Evolutionary conservation across 2,888 invertebrate species (phyloP).

Genomic region (Chrysina gloriosa): DNA sequence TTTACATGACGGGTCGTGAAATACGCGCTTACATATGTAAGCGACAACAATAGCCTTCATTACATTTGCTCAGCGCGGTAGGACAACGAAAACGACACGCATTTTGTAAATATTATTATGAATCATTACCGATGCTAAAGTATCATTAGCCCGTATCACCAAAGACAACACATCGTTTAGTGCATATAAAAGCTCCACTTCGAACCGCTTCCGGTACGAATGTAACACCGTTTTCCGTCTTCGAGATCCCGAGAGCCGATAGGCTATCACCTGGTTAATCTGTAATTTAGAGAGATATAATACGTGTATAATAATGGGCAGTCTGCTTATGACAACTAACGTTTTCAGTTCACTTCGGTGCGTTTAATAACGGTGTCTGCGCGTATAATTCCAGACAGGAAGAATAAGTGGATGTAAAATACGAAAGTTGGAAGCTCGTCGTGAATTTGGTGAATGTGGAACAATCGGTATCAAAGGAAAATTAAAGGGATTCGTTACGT

Average conservation of each 20-base stretch:
- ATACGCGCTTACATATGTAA: too few species aligned
- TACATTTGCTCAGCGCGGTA: too few species aligned
- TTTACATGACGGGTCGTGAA: too few species aligned
- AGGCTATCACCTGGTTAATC: slow-evolving; percentile 51
- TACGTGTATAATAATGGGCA: slow-evolving; percentile 37
- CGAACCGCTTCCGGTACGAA: slow-evolving; percentile 50
- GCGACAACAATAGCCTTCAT: too few species aligned
- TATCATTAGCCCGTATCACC: slow-evolving; percentile 41
- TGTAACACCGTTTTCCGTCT: slow-evolving; percentile 42
- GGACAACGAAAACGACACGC: slow-evolving; percentile 7
- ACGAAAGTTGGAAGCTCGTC: background rate
- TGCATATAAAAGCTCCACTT: slow-evolving; percentile 49
- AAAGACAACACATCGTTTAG: slow-evolving; percentile 43
- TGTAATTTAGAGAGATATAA: slow-evolving; percentile 49
- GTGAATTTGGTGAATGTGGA: background rate
- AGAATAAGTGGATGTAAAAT: background rate
- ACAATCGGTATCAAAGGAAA: background rate
- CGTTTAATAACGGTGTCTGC: background rate
- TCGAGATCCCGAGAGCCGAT: slow-evolving; percentile 38
- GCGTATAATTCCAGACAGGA: background rate
- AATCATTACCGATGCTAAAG: slow-evolving; percentile 33
- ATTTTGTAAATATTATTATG: slow-evolving; percentile 38
- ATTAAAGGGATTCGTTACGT: background rate
- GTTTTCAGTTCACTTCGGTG: background rate
- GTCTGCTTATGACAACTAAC: slow-evolving; percentile 10